Evolutionary conservation across 2,797 vertebrate genomes (phyloP), one percentile per base, ranked within the genome.

Genomic region (Neosalanx taihuensis): DNA sequence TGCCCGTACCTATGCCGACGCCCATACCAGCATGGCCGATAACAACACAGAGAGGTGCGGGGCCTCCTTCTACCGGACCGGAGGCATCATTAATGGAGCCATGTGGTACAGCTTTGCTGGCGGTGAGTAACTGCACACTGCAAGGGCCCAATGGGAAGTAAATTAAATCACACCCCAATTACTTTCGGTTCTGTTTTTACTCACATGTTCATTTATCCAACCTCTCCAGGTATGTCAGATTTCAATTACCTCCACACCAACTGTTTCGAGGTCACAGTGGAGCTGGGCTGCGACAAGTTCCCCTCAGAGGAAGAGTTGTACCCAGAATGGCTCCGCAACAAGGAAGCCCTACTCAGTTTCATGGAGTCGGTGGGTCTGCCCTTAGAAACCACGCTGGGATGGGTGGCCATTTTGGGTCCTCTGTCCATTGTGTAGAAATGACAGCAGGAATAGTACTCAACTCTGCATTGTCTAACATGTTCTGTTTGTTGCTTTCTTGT

Each of bases 171-270:
- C 59, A 60, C 4, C 20, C 29, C 13, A 57, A 20, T 56, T 12
- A 64, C 60, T 30, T 29, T 31, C 29, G 9, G 6, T 10, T 18
- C 60, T 33, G 29, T 18, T 63, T 23, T 30, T 63, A 15, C 31
- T 29, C 61, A 31, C 30, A 1, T 62, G 4, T 63, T 17, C 30
- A 18, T 30, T 15, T 46, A 46, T 12, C 58, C 3, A 9, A 20
- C 58, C 58, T 60, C 58, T 60, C 7, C 58, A 99, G 98, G 97
- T 51, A 99, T 99, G 98, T 94, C 96, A 3, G 97, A 99, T 88
- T 99, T 99, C 86, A 99, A 97, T 79, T 99, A 99, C 87, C 89
- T 99, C 75, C 96, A 99, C 83, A 97, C 94, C 70, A 99, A 98
- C 82, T 99, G 97, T 81, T 93, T 98, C 77, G 98, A 99, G 93